Evolutionary conservation across 2,113 vertebrate species (phyloP), one percentile per base, ranked within the genome.

Genomic region (Cebidichthys violaceus): DNA sequence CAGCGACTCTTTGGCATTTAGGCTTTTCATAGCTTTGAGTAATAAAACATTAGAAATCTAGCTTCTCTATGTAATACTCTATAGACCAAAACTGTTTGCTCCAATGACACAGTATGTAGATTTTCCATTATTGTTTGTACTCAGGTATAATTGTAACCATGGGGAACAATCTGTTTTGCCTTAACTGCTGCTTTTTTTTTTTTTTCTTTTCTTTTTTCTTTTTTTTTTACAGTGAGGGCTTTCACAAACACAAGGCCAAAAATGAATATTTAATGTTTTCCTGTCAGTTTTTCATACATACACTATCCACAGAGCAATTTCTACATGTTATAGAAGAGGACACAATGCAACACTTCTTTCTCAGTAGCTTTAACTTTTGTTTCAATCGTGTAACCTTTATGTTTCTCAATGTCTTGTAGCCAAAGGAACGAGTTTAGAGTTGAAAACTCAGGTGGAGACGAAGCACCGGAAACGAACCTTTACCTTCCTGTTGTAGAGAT

Each of bases 141-240:
- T 93, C 93, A 93, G 93, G 92, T 91, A 91, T 90, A 91, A 86
- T 73, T 88, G 87, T 86, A 88, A 91, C 79, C 75, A 84, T 77
- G 69, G 88, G 90, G 81, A 92, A 91, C 85, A 88, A 88, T 89
- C 77, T 85, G 88, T 33, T 89, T 90, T 90, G 90, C 88, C 92
- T 94, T 92, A 93, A 90, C 82, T 88, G 91, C 87, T 93, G 90
- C 90, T 92, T 27, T 35, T 35, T 74, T 57, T 82, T 62, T 29
- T 31, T 65, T 75, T 61, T 79, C 31, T 6, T 33, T 33, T 33
- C 4, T 0, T 33, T 82, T 70, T 86, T 73, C 91, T 86, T 0
- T 33, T 82, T 70, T 86, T 73, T 92, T 86, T 80, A 89, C 60
- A 81, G 79, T 81, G 75, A 81, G 64, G 62, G 71, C 78, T 88